Evolutionary conservation across 2,888 invertebrate species (phyloP).

Genomic region (Callimorpha dominula): DNA sequence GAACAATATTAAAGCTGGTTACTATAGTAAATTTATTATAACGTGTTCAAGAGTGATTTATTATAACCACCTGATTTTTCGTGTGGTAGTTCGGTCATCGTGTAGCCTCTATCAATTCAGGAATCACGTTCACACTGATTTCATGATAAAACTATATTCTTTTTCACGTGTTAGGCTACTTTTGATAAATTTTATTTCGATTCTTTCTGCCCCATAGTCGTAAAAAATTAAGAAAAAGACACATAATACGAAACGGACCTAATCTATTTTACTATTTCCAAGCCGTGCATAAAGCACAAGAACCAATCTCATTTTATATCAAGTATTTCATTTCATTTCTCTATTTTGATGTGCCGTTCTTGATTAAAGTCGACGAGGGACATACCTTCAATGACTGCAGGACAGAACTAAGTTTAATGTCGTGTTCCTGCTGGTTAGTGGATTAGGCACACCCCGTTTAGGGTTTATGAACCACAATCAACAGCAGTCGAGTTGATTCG

Average conservation of each 20-base stretch:
- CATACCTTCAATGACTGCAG: background rate
- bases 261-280: no score
- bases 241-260: no score
- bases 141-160: background rate
- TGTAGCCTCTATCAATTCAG: background rate
- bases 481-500: background rate
- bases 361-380: background rate
- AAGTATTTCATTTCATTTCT: background rate
- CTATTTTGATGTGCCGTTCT: no score
- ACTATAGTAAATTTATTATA: no score
- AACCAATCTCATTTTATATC: background rate
- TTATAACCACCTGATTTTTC: background rate
- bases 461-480: background rate
- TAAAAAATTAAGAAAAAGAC: no score
- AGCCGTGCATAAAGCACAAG: no score
- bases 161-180: no score
- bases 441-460: background rate
- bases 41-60: background rate
- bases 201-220: no score
- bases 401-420: background rate
- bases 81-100: background rate
- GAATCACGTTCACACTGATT: background rate
- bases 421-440: background rate
- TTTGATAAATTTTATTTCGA: no score
- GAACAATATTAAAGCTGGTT: slow-evolving; percentile 6